Conservation (phyloP, 1,140 invertebrate species). For the Drosophila azteca region DNA sequence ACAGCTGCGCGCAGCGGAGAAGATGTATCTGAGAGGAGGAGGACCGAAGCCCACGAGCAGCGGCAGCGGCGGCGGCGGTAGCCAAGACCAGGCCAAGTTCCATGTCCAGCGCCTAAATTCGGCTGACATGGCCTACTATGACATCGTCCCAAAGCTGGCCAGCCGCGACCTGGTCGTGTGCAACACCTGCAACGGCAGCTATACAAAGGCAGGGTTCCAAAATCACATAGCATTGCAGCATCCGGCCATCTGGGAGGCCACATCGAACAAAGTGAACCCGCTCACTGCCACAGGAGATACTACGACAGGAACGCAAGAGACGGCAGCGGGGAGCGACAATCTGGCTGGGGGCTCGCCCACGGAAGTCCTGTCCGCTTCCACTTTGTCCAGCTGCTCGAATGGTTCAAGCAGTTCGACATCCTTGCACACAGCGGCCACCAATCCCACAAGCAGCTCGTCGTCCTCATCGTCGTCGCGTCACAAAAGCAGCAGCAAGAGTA, state of each 20-base stretch:
- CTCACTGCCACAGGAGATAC: constrained; percentile 19
- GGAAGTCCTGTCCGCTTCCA: constrained; percentile 53
- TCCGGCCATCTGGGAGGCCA: constrained; percentile 70
- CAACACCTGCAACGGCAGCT: constrained; percentile 65
- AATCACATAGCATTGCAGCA: constrained; percentile 78
- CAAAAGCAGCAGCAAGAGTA: constrained; percentile 76
- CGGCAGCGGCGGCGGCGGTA: constrained; percentile 1
- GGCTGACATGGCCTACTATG: constrained; percentile 75
- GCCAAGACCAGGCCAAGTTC: constrained; percentile 23
- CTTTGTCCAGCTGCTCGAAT: constrained; percentile 61
- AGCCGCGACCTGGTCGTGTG: constrained; percentile 69
- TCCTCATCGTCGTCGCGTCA: constrained; percentile 75
- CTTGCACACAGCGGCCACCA: constrained; percentile 15
- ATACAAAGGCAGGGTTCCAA: constrained; percentile 75
- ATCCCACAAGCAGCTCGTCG: constrained; percentile 26
- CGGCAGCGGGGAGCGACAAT: constrained; percentile 4
- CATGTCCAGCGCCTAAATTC: constrained; percentile 75
- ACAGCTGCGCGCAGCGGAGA: constrained; percentile 72
- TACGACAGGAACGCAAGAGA: constrained; percentile 47
- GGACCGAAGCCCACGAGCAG: constrained; percentile 28
- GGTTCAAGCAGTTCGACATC: constrained; percentile 61
- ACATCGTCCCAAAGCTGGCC: constrained; percentile 75
- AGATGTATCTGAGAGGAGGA: constrained; percentile 59
- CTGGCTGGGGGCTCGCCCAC: constrained; percentile 53
- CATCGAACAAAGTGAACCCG: constrained; percentile 59